Evolutionary conservation across 2,888 invertebrate species (phyloP).

Genomic region (Scaptomyza flava): DNA sequence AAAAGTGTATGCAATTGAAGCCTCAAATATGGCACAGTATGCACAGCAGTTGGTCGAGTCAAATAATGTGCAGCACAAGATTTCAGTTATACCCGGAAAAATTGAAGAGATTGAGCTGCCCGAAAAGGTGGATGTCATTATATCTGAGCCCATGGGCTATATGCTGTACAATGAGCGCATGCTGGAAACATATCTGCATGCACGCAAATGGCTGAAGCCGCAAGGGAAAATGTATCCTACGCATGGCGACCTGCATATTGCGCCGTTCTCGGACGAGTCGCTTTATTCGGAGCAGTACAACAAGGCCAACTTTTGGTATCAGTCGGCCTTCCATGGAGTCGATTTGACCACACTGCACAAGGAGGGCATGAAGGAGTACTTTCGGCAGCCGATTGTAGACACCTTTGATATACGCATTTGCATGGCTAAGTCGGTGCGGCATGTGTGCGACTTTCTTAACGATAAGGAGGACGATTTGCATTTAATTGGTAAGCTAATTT

Average conservation of each 20-base stretch:
- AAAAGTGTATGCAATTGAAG: slow-evolving; percentile 99
- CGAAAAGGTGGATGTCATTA: slow-evolving; percentile 97
- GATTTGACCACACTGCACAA: slow-evolving; percentile 95
- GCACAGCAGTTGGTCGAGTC: slow-evolving; percentile 95
- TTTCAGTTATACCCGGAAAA: slow-evolving; percentile 97
- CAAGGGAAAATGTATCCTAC: slow-evolving; percentile 98
- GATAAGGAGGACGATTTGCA: slow-evolving; percentile 97
- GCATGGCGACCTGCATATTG: slow-evolving; percentile 97
- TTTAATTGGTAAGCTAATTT: slow-evolving; percentile 87
- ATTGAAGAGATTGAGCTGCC: slow-evolving; percentile 99
- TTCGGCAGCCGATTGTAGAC: slow-evolving; percentile 98
- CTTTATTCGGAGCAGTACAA: slow-evolving; percentile 99
- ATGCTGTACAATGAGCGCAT: slow-evolving; percentile 99
- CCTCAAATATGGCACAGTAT: slow-evolving; percentile 99
- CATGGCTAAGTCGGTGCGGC: slow-evolving; percentile 96
- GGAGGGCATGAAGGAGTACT: slow-evolving; percentile 98
- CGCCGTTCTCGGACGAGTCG: slow-evolving; percentile 98
- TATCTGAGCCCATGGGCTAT: slow-evolving; percentile 99
- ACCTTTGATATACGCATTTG: slow-evolving; percentile 99
- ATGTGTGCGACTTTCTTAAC: slow-evolving; percentile 96
- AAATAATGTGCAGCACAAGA: slow-evolving; percentile 94
- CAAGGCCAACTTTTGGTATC: slow-evolving; percentile 99
- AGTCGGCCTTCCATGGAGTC: slow-evolving; percentile 98
- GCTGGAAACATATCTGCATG: slow-evolving; percentile 99
- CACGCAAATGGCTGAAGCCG: slow-evolving; percentile 98